Base-by-base conservation (phyloP, 2,888 invertebrate genomes). In the Meiosimyza decipiens region DNA sequence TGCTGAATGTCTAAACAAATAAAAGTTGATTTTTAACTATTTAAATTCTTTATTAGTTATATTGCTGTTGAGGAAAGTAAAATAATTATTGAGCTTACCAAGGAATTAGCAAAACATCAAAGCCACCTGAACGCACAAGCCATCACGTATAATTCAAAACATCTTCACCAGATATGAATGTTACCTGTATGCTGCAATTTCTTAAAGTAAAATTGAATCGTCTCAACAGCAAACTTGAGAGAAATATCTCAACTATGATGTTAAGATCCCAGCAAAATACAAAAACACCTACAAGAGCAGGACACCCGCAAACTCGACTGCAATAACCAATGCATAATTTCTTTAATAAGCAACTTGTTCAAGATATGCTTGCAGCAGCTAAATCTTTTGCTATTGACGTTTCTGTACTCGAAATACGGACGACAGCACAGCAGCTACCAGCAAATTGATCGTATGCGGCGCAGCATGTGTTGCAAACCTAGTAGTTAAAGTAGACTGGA, bases 201-300 rank as follows among this genome's bases (percentile, higher is more conserved):
- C 72, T 74, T 81, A 81, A 82, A 81, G 69, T 80, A 81, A 82
- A 82, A 79, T 78, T 69, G 71, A 75, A 75, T 73, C 77, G 75
- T 78, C 72, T 77, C 75, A 79, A 78, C 80, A 80, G 79, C 77
- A 79, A 80, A 77, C 76, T 63, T 54, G 69, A 70, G 47, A 70
- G 47, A 6, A 70, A 71, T 60, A 47, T 66, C 16, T 62, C 22
- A 67, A 52, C 63, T 51, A 70, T 22, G 67, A 67, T 67, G 67
- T 22, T 55, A 33, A 49, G 66, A 66, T 16, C 12, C 47, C 63
- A 71, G 70, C 72, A 69, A 68, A 74, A 70, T 63, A 49, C 40
- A 50, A 67, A 52, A 72, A 71, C 71, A 71, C 55, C 73, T 57
- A 70, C 74, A 80, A 76, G 9, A 9, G 68, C 77, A 74, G 74